These are phyloP conservation scores for Lithosia quadra DNA, from an alignment of 2,888 invertebrate species.

Conservation along the genomic window DNA sequence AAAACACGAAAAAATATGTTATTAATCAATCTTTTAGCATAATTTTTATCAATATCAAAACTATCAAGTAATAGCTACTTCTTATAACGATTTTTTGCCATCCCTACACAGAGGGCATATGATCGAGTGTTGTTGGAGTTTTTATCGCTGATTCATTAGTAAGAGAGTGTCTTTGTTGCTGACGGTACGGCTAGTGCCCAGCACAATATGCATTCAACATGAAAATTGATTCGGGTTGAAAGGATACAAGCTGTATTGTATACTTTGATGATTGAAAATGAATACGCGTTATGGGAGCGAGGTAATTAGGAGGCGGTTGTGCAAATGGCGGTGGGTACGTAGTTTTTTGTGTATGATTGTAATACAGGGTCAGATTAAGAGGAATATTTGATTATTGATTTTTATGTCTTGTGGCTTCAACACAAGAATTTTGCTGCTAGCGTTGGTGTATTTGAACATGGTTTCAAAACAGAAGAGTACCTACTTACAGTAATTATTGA, in stretches of 20 bases:
- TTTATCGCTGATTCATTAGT: constrained; percentile 86
- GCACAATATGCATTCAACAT: constrained; percentile 71
- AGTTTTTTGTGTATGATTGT: background rate
- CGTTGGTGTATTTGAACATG: no score
- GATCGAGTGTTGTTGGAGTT: constrained; percentile 83
- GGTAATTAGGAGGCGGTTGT: constrained; percentile 37
- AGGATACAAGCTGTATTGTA: constrained; percentile 60
- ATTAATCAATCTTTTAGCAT: no score
- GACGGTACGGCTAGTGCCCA: constrained; percentile 61
- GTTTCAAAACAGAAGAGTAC: no score
- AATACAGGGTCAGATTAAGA: background rate
- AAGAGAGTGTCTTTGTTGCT: constrained; percentile 83
- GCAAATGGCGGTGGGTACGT: background rate
- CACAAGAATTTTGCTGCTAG: no score
- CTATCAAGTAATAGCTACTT: no score
- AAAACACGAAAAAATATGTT: background rate
- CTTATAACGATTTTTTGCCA: no score
- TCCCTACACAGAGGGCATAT: constrained; percentile 72
- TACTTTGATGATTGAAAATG: constrained; percentile 57
- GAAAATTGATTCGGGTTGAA: constrained; percentile 78
- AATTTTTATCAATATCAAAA: no score
- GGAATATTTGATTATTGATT: background rate
- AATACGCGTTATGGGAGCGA: constrained; percentile 31
- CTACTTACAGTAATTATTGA: no score
- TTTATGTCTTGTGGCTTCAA: background rate